These are phyloP conservation scores for Siniperca scherzeri DNA, from an alignment of 2,797 vertebrate genomes.

Conservation along the genomic window DNA sequence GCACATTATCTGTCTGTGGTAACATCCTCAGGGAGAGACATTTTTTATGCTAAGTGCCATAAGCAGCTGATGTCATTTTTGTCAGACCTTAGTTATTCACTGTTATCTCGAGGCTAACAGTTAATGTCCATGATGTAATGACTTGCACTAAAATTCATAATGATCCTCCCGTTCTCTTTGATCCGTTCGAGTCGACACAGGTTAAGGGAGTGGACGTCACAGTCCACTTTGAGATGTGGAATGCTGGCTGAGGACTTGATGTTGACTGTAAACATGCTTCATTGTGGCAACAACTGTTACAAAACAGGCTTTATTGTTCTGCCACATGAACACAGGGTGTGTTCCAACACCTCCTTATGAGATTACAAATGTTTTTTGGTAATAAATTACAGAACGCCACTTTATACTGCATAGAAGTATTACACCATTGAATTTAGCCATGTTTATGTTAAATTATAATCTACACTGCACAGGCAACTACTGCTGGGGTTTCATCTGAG, in stretches of 20 bases:
- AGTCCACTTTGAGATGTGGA: neutral
- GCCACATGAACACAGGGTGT: neutral
- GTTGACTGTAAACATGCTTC: conserved; percentile 20
- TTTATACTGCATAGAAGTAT: neutral
- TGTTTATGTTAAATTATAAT: neutral
- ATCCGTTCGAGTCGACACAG: neutral
- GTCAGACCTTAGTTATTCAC: neutral
- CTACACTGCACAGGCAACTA: neutral
- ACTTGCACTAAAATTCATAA: neutral
- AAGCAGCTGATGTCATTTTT: neutral
- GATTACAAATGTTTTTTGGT: neutral
- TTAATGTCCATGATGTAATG: neutral
- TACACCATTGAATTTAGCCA: neutral
- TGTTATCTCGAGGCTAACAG: neutral
- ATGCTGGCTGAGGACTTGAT: neutral
- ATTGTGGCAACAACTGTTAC: neutral
- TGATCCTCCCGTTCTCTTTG: neutral
- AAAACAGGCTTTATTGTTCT: conserved; percentile 2
- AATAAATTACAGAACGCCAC: neutral
- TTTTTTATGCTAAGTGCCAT: neutral
- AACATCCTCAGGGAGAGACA: neutral
- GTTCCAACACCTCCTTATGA: neutral
- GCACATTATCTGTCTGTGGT: neutral
- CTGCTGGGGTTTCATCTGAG: neutral
- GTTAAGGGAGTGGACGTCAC: neutral